Base-by-base conservation (phyloP, 1,140 invertebrate species). In the Mycetomoellerius zeteki region DNA sequence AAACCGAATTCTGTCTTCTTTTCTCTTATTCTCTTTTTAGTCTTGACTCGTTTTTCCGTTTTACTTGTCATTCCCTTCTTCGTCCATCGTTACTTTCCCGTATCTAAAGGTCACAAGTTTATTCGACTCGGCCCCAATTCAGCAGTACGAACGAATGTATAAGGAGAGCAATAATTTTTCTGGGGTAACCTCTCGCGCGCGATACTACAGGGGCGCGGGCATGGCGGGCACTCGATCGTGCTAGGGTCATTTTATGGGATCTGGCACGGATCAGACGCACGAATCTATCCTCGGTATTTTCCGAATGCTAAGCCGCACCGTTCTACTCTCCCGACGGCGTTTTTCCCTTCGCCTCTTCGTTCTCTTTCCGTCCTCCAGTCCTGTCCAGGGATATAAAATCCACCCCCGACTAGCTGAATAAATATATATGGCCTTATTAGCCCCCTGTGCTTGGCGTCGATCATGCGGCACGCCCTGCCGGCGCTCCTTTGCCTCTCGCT, bases 81-180 rank as follows among this genome's bases (percentile, higher is more conserved):
- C 50, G 33, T n/a, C 37, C 2, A 50, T 54, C 52, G 19, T 71
- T 84, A 60, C 27, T 84, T 50, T 37, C n/a, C 67, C 54, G n/a
- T 62, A 76, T 85, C 58, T 52, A 80, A 87, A 86, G 86, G 62
- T 81, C 80, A 86, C 58, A 30, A 85, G 80, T 85, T 90, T 90
- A 90, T 90, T 86, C 67, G 71, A 52, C 37, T 71, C 71, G 71
- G 81, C 72, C 56, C 84, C 73, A 73, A 86, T 84, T 86, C 89
- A 58, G 56, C 81, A 56, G 30, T 85, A 91, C 52, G 72, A 91
- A 94, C 93, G 94, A 94, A 95, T 95, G 88, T 95, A 94, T 94
- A 95, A 95, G 93, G 88, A 93, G 93, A 95, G 94, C 93, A 95
- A 95, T 95, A 95, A 95, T 95, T 95, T 95, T 94, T 93, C 90